A percentile compares a stretch with the other conserved stretches of the same genome.
phyloP scores from a whole-genome alignment of 2,888 invertebrate genomes.

The Octodonta nipae region DNA sequence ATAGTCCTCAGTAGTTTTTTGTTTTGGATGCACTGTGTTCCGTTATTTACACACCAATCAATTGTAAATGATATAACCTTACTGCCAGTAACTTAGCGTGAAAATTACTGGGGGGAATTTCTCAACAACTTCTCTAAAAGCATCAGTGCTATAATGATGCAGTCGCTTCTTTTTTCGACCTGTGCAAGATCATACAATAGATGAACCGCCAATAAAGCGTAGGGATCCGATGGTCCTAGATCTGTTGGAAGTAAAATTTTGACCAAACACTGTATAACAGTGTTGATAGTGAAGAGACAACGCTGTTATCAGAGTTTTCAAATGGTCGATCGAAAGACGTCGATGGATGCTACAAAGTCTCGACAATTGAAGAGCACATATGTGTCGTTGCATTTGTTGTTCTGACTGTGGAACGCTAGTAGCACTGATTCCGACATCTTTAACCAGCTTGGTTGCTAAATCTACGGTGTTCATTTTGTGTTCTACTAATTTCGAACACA shows the following conservation, averaged over 20 bases:
- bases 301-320: slow-evolving; percentile 45
- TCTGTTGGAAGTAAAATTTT: slow-evolving; percentile 52
- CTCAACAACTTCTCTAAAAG: slow-evolving; percentile 60
- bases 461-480: slow-evolving; percentile 43
- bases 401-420: slow-evolving; percentile 49
- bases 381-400: slow-evolving; percentile 69
- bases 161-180: slow-evolving; percentile 40
- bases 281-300: slow-evolving; percentile 54
- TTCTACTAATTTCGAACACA: slow-evolving; percentile 49
- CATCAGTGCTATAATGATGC: slow-evolving; percentile 50
- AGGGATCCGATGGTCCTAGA: slow-evolving; percentile 65
- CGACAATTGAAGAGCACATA: slow-evolving; percentile 63
- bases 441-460: slow-evolving; percentile 45
- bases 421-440: slow-evolving; percentile 50
- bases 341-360: slow-evolving; percentile 57
- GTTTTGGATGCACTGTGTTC: too few species aligned
- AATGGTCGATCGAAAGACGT: slow-evolving; percentile 40
- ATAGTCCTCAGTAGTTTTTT: too few species aligned
- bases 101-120: slow-evolving; percentile 75
- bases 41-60: too few species aligned
- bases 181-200: slow-evolving; percentile 47
- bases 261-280: slow-evolving; percentile 41
- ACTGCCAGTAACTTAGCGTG: slow-evolving; percentile 76
- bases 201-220: slow-evolving; percentile 66
- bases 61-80: slow-evolving; percentile 62